Evolutionary conservation across 37 sponge, comb jelly and placozoan genomes (phyloP), one percentile per base, ranked within the genome.

Genomic region (Aplysina aerophoba): DNA sequence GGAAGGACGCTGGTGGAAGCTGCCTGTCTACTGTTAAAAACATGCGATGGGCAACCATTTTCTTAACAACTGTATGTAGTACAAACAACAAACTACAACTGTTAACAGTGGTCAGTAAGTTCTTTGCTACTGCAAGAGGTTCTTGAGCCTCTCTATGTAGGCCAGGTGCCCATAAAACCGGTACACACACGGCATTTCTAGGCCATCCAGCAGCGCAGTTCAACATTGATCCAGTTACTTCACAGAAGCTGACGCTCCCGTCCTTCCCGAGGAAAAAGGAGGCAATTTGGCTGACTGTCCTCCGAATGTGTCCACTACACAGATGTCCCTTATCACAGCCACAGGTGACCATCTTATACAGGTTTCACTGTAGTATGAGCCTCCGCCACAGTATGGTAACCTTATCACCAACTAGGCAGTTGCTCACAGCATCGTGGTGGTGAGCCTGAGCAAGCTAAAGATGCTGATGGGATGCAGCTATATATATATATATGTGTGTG

Each of bases 181-280:
- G 80, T 78, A 78, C 56, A 54, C 57, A 41, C 80, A 78, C n/a
- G 80, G 80, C 13, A 78, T 54, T 78, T 78, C 80, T n/a, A 78
- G 80, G 57, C 80, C 59, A n/a, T n/a, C n/a, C n/a, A n/a, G n/a
- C n/a, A n/a, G n/a, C n/a, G 38, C 22, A 36, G 24, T 37, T 73
- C 24, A 21, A 58, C 61, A 56, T 72, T 35, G 25, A 59, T 35
- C 58, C 85, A 71, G 77, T 85, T 27, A 33, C 38, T 44, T 30
- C 61, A n/a, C 75, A 73, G 37, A 25, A 85, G 38, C 59, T 40
- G 66, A 82, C 65, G 27, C 64, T 78, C 69, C 50, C 80, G 50
- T 54, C 80, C n/a, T 78, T 41, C 24, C 57, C 50, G 57, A 34
- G 55, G 50, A 78, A 78, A 78, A 78, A 78, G 20, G 56, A 78